phyloP scores from a whole-genome alignment of 2,888 invertebrate species.

The Drosophila percnosoma region DNA sequence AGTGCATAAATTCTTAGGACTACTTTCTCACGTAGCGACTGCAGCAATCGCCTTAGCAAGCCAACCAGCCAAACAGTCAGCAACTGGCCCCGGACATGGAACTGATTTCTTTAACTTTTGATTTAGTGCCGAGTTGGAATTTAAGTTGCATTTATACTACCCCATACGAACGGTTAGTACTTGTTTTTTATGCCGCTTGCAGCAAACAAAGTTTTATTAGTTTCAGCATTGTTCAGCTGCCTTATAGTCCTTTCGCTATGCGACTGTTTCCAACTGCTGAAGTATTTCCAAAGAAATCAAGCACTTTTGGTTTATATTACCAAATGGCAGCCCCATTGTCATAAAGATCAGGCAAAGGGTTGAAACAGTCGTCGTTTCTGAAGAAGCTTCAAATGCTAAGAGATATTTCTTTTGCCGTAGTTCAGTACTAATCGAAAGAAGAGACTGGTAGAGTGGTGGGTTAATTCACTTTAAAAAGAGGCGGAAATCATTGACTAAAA shows the following conservation, averaged over 20 bases:
- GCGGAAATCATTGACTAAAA: slow-evolving; percentile 25
- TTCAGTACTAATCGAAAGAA: background rate
- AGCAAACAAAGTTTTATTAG: slow-evolving; percentile 61
- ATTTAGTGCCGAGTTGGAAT: slow-evolving; percentile 66
- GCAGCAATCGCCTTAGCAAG: slow-evolving; percentile 32
- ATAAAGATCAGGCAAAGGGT: slow-evolving; percentile 39
- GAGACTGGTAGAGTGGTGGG: background rate
- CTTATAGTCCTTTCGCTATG: slow-evolving; percentile 2
- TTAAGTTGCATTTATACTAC: slow-evolving; percentile 50
- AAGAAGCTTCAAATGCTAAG: slow-evolving; percentile 16
- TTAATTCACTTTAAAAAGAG: slow-evolving; percentile 10
- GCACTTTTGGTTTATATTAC: slow-evolving; percentile 45
- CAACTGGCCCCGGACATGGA: slow-evolving; percentile 54
- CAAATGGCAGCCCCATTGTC: slow-evolving; percentile 20
- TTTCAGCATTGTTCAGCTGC: slow-evolving; percentile 62
- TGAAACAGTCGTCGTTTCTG: slow-evolving; percentile 30
- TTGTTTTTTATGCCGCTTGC: slow-evolving; percentile 35
- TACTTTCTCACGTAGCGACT: slow-evolving; percentile 61
- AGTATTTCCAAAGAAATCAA: slow-evolving; percentile 61
- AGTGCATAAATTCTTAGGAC: slow-evolving; percentile 74
- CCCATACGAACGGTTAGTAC: slow-evolving; percentile 21
- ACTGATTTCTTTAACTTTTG: slow-evolving; percentile 68
- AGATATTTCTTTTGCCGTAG: background rate
- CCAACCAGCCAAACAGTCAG: slow-evolving; percentile 6
- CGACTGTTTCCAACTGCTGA: slow-evolving; percentile 29